A percentile compares a stretch with the other conserved stretches of the same genome.
phyloP scores from a whole-genome alignment of 2,888 invertebrate genomes.

The Temnothorax rugatulus region DNA sequence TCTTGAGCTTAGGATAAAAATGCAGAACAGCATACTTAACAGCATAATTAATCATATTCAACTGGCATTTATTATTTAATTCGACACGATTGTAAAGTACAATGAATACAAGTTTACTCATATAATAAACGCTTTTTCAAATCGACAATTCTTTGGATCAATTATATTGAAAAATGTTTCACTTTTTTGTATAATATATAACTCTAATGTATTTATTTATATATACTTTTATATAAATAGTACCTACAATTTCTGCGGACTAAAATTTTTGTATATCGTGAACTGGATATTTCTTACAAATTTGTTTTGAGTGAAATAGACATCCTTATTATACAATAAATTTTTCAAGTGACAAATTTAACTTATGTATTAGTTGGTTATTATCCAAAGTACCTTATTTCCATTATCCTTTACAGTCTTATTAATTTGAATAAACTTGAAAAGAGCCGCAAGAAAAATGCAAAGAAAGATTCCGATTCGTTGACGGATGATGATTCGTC shows the following conservation, averaged over 20 bases:
- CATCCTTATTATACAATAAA: conserved; percentile 26
- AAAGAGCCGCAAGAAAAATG: conserved; percentile 63
- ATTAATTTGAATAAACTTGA: conserved; percentile 73
- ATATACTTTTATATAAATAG: not conserved
- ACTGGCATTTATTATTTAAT: not conserved
- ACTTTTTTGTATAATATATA: not conserved
- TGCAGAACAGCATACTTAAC: not conserved
- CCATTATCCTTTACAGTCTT: conserved; percentile 60
- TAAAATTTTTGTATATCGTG: not conserved
- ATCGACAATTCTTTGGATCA: too few species aligned
- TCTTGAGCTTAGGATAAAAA: not conserved
- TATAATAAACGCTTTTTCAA: too few species aligned
- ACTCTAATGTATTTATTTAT: not conserved
- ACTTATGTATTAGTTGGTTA: conserved; percentile 44
- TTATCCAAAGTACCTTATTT: conserved; percentile 43
- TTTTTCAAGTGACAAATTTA: conserved; percentile 10
- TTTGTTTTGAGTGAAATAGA: not conserved
- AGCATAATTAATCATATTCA: not conserved
- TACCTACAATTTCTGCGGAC: not conserved
- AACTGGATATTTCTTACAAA: conserved; percentile 10
- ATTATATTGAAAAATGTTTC: too few species aligned
- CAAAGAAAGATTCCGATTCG: conserved; percentile 44
- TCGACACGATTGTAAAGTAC: not conserved
- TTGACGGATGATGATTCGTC: conserved; percentile 44
- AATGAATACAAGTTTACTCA: too few species aligned